phyloP scores from a whole-genome alignment of 2,113 vertebrate genomes.

The Sus scrofa region T2T-Sscrofa CM000825.6:25444001-25444500 shows the following conservation, averaged over 20 bases:
- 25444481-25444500: too few relatives aligned
- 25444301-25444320: not conserved
- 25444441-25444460: too few relatives aligned
- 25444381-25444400: too few relatives aligned
- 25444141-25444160: not conserved
- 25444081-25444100: not conserved
- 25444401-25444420: too few relatives aligned
- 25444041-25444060: not conserved
- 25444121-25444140: not conserved
- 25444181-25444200: not conserved
- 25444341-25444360: too few relatives aligned
- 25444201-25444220: not conserved
- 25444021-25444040: not conserved
- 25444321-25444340: too few relatives aligned
- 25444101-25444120: not conserved
- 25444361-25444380: too few relatives aligned
- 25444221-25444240: fast-evolving
- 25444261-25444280: not conserved
- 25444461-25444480: too few relatives aligned
- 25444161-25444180: not conserved
- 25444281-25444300: not conserved
- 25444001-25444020: too few relatives aligned
- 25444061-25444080: not conserved
- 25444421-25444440: too few relatives aligned
- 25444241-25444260: not conserved